Base-by-base conservation (phyloP, 92 coral and sea anemone genomes). In the Porites rus region DNA sequence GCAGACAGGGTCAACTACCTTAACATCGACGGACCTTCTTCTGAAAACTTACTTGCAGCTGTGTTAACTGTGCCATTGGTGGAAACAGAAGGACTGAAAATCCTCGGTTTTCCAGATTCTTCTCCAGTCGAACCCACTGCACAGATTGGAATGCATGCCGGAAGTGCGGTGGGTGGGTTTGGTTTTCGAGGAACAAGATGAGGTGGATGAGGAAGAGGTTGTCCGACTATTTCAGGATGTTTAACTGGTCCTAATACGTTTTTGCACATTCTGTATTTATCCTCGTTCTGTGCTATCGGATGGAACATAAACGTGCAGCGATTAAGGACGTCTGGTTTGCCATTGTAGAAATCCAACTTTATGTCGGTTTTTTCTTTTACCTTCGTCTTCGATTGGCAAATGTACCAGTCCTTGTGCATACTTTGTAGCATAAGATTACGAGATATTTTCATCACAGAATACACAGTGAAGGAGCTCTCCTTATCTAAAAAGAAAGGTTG, bases 281-380 rank as follows among this genome's bases (percentile, higher is more conserved):
- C 53, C 10, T 81, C 54, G 59, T 79, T 76, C 65, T 66, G 65
- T 0, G 88, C 78, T 62, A 89, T 77, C 20, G 95, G 95, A 7
- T 81, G 58, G 17, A 89, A 86, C 3, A 79, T 28, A 31, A 89
- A 92, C 14, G 93, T 80, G 60, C 95, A 92, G 7, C 95, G 81
- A 9, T 77, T 69, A 7, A 90, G 84, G 24, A 84, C 84, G 28
- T 80, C 83, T 8, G 87, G 70, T 8, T 77, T 52, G 10, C 92
- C 83, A 18, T 76, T 80, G 25, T 83, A 80, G 58, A 84, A 92
- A 43, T 88, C 94, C 11, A 92, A 50, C 13, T 51, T 13, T 3
- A 92, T 31, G n/a, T 54, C 70, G 2, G 90, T 63, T 12, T 65
- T 64, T 13, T 14, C 25, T 7, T 53, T 79, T 4, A 14, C 19